Base-by-base conservation (phyloP, 2,797 vertebrate species). In the Glyptemys insculpta region DNA sequence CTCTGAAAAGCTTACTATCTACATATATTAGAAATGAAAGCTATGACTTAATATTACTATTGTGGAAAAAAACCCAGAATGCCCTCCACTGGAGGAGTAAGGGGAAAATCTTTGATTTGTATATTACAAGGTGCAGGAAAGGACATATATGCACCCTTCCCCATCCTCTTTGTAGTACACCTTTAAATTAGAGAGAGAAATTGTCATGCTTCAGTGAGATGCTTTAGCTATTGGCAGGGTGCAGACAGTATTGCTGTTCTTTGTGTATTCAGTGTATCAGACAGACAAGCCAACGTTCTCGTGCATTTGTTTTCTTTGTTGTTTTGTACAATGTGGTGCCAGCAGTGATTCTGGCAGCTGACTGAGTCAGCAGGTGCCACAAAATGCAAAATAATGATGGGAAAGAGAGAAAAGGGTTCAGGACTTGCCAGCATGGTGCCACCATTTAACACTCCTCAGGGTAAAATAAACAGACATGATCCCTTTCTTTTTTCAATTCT, bases 291-390 rank as follows among this genome's bases (percentile, higher is more conserved):
- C 94, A 91, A 27, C 4, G 6, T 49, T 68, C 81, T 91, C 8
- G 1, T 81, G 53, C 81, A 29, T 94, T 97, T 97, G 78, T n/a
- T 86, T 96, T 87, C 92, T 94, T 93, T 96, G 87, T 96, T 96
- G 12, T 93, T 97, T 93, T 25, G 47, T 95, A 78, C 83, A 65
- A n/a, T 85, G 78, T 89, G 95, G 91, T 95, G 94, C 90, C 95
- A 96, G 89, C 49, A 81, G 91, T 80, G 85, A 92, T 92, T 85
- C 93, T 97, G 95, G 92, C 96, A 91, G 87, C 94, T 93, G 94
- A 93, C 56, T 94, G 96, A 49, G 1, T 87, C 95, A 97, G 93
- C 90, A 97, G 92, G 94, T 95, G 94, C 92, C 90, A 92, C 93
- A 93, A 98, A 97, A 91, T 83, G 95, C 31, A 92, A 94, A 96